Conservation (phyloP, 35 echinoderm and acorn worm genomes). For the Apostichopus parvimensis region DNA sequence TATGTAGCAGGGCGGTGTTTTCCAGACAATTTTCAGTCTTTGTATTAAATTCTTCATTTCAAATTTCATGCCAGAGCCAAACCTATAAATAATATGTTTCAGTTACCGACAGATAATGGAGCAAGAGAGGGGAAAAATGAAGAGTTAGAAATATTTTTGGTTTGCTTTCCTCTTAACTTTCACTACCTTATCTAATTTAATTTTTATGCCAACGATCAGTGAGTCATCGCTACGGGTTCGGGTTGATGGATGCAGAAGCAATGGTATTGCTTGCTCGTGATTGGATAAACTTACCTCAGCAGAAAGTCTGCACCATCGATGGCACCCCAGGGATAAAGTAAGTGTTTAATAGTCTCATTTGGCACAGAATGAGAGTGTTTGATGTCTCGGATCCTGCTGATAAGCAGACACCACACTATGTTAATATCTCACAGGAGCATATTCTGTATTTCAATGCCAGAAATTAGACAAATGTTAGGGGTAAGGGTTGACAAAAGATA, state of each 20-base stretch:
- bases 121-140: neutral
- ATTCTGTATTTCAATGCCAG: no score
- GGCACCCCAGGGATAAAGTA: slow-evolving; percentile 51
- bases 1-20: no score
- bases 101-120: neutral
- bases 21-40: neutral
- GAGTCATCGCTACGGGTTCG: slow-evolving; percentile 89
- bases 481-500: no score
- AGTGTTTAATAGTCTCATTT: neutral
- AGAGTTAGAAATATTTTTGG: neutral
- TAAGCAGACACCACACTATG: no score
- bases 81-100: neutral
- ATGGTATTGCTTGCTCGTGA: slow-evolving; percentile 76
- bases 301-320: slow-evolving; percentile 60
- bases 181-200: neutral
- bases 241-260: slow-evolving; percentile 90
- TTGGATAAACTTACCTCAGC: slow-evolving; percentile 77
- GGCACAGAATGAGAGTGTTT: no score
- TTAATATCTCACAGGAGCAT: no score
- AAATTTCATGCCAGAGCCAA: no score
- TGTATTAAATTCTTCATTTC: no score
- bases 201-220: slow-evolving; percentile 47
- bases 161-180: neutral
- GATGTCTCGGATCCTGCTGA: no score
- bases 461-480: no score